phyloP scores from a whole-genome alignment of 2,888 invertebrate species.

The Nephrocerus scutellatus region DNA sequence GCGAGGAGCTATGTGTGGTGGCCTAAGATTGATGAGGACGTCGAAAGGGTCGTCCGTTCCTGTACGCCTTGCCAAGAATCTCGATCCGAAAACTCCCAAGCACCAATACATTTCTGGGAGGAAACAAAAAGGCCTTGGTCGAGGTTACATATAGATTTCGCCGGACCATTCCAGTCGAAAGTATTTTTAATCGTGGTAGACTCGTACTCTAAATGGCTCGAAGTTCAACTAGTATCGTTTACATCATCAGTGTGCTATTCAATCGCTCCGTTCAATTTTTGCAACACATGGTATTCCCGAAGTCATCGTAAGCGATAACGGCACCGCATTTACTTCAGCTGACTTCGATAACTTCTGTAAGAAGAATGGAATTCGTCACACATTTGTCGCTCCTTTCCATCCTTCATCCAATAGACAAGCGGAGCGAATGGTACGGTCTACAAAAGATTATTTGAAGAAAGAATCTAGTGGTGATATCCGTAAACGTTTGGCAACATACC shows the following conservation, averaged over 20 bases:
- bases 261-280: slow-evolving; percentile 9
- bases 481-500: slow-evolving; percentile 3
- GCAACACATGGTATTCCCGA: slow-evolving; percentile 15
- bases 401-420: slow-evolving; percentile 13
- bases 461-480: neutral
- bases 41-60: too few species aligned
- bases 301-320: slow-evolving; percentile 14
- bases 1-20: too few species aligned
- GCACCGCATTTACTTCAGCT: slow-evolving; percentile 16
- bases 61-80: too few species aligned
- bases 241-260: slow-evolving; percentile 12
- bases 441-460: slow-evolving; percentile 14
- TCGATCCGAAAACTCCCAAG: too few species aligned
- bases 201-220: slow-evolving; percentile 17
- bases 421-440: too few species aligned
- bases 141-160: slow-evolving; percentile 13
- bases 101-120: too few species aligned
- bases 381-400: slow-evolving; percentile 16
- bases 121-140: too few species aligned
- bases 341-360: slow-evolving; percentile 14
- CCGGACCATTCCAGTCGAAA: slow-evolving; percentile 11
- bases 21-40: too few species aligned
- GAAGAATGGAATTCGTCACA: slow-evolving; percentile 16
- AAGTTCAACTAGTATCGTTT: slow-evolving; percentile 13
- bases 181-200: slow-evolving; percentile 13